Percentiles rank a stretch among this genome's conserved stretches.
phyloP scores from a whole-genome alignment of 2,888 invertebrate genomes.

The Malthinus flaveolus region DNA sequence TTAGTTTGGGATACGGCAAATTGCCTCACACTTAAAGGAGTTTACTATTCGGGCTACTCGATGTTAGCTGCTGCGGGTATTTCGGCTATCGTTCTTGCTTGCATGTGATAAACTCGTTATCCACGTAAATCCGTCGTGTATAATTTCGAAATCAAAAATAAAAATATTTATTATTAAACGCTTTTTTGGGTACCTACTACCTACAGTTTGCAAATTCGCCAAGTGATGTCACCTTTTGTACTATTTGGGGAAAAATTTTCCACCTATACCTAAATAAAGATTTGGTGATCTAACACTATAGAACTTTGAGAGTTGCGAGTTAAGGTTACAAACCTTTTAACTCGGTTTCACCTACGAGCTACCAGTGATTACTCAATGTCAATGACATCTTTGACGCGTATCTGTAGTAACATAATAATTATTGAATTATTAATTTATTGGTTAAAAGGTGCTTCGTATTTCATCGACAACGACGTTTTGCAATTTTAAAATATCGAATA shows the following conservation, averaged over 20 bases:
- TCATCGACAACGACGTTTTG: too few species aligned
- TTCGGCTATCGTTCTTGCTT: not conserved
- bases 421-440: too few species aligned
- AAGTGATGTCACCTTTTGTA: constrained; percentile 1
- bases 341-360: not conserved
- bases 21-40: constrained; percentile 73
- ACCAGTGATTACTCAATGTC: too few species aligned
- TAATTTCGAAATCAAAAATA: not conserved
- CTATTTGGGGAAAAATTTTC: not conserved
- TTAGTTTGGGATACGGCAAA: constrained; percentile 82
- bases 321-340: constrained; percentile 6
- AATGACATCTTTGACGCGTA: too few species aligned
- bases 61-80: constrained; percentile 49
- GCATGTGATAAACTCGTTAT: not conserved
- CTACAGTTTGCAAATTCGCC: not conserved
- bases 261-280: not conserved
- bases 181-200: not conserved
- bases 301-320: constrained; percentile 4
- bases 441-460: too few species aligned
- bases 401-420: too few species aligned
- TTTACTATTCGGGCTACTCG: constrained; percentile 71
- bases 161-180: not conserved
- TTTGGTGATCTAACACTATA: constrained; percentile 7
- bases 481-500: too few species aligned
- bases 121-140: not conserved